These are phyloP conservation scores for Platysternon megacephalum DNA, from an alignment of 2,113 vertebrate genomes.

Conservation along the genomic window DNA sequence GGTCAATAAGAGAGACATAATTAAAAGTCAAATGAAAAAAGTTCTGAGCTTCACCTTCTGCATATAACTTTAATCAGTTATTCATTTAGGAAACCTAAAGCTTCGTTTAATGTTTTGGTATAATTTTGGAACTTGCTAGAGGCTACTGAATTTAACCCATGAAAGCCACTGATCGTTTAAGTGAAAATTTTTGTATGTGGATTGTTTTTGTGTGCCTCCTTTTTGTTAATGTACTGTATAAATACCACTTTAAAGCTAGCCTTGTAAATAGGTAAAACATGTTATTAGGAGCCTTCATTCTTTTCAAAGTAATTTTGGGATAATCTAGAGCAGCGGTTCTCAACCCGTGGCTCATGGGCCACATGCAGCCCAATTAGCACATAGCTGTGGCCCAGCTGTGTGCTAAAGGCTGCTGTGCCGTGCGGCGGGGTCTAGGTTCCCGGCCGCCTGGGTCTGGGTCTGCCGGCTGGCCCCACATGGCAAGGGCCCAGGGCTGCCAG, in stretches of 20 bases:
- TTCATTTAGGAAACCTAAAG: background rate
- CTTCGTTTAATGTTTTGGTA: background rate
- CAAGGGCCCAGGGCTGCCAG: too few relatives aligned
- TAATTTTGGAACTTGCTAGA: constrained; percentile 3
- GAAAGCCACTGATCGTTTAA: background rate
- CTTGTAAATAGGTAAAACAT: background rate
- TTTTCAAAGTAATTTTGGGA: background rate
- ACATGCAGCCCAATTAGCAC: too few relatives aligned
- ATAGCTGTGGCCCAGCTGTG: too few relatives aligned
- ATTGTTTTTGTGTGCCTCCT: background rate
- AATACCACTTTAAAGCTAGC: background rate
- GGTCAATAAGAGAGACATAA: constrained; percentile 8
- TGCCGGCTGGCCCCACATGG: too few relatives aligned
- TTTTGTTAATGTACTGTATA: background rate
- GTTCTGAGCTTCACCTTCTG: background rate
- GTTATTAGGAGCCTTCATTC: background rate
- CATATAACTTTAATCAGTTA: background rate
- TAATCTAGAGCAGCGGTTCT: background rate
- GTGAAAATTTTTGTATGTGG: background rate
- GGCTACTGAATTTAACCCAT: background rate
- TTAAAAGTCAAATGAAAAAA: background rate
- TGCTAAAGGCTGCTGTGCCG: too few relatives aligned
- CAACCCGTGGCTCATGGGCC: too few relatives aligned
- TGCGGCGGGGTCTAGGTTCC: too few relatives aligned
- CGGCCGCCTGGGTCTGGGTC: too few relatives aligned